Evolutionary conservation across 2,888 invertebrate species (phyloP).

Genomic region (Elmis aenea): DNA sequence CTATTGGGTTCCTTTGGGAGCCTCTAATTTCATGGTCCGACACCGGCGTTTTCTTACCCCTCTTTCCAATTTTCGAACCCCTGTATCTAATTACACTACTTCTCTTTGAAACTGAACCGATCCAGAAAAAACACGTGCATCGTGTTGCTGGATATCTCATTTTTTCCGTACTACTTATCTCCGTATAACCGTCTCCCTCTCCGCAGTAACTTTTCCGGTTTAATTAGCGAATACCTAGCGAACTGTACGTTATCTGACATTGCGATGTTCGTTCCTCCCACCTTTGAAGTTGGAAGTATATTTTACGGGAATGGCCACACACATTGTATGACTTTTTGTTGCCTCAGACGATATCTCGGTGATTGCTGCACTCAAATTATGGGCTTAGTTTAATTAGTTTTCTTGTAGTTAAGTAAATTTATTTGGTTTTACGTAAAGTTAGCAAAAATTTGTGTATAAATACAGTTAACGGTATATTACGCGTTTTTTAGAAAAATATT

Average conservation of each 20-base stretch:
- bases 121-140: conserved; percentile 16
- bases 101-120: conserved; percentile 35
- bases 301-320: conserved; percentile 37
- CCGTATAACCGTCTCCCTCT: conserved; percentile 18
- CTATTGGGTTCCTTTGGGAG: conserved; percentile 37
- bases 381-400: conserved; percentile 11
- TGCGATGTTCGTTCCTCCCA: conserved; percentile 30
- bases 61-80: conserved; percentile 40
- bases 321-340: conserved; percentile 25
- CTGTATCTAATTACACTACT: conserved; percentile 44
- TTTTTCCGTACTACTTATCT: too few relatives aligned
- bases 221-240: conserved; percentile 22
- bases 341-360: conserved; percentile 7
- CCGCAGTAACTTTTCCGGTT: conserved; percentile 29
- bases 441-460: too few relatives aligned
- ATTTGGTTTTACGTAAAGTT: too few relatives aligned
- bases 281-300: conserved; percentile 32
- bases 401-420: too few relatives aligned
- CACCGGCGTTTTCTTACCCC: conserved; percentile 38
- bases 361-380: conserved; percentile 11
- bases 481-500: too few relatives aligned
- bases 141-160: too few relatives aligned
- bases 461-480: too few relatives aligned
- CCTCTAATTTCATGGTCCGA: conserved; percentile 45
- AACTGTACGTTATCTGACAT: conserved; percentile 32